These are phyloP conservation scores for Amniataba percoides DNA, from an alignment of 2,797 vertebrate genomes.

Conservation along the genomic window DNA sequence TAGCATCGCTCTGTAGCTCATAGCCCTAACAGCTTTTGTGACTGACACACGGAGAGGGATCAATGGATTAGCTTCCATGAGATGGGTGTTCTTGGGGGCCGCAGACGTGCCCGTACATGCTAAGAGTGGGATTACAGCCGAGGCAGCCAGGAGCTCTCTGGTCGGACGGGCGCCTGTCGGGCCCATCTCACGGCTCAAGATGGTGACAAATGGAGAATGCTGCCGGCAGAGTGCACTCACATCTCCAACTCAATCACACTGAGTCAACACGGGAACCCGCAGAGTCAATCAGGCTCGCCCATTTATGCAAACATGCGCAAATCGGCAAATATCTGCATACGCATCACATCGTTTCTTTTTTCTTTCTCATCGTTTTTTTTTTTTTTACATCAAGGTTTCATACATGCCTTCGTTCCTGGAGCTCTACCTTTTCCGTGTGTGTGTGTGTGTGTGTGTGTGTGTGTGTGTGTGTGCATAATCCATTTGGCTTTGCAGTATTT, in stretches of 20 bases:
- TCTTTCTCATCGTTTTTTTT: not conserved
- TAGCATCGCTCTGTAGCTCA: constrained; percentile 68
- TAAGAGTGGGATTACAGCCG: constrained; percentile 83
- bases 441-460: not conserved
- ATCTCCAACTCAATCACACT: constrained; percentile 80
- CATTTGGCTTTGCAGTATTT: constrained; percentile 26
- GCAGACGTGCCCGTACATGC: constrained; percentile 85
- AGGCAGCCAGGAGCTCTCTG: constrained; percentile 69
- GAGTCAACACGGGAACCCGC: constrained; percentile 77
- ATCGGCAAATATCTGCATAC: constrained; percentile 46
- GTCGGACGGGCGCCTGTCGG: constrained; percentile 48
- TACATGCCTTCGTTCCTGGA: not conserved
- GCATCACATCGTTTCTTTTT: not conserved
- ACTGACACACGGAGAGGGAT: constrained; percentile 80
- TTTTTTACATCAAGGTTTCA: constrained; percentile 31
- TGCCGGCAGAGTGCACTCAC: constrained; percentile 64
- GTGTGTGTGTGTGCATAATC: constrained; percentile 4
- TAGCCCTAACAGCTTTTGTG: constrained; percentile 79
- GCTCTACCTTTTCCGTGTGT: constrained; percentile 18
- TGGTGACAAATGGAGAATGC: constrained; percentile 77
- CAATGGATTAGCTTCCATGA: constrained; percentile 87
- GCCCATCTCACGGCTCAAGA: constrained; percentile 64
- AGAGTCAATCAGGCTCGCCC: constrained; percentile 53
- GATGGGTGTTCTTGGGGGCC: constrained; percentile 75
- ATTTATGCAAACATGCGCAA: constrained; percentile 61